These are phyloP conservation scores for Strix uralensis DNA, from an alignment of 2,113 vertebrate genomes.

Conservation along the genomic window DNA sequence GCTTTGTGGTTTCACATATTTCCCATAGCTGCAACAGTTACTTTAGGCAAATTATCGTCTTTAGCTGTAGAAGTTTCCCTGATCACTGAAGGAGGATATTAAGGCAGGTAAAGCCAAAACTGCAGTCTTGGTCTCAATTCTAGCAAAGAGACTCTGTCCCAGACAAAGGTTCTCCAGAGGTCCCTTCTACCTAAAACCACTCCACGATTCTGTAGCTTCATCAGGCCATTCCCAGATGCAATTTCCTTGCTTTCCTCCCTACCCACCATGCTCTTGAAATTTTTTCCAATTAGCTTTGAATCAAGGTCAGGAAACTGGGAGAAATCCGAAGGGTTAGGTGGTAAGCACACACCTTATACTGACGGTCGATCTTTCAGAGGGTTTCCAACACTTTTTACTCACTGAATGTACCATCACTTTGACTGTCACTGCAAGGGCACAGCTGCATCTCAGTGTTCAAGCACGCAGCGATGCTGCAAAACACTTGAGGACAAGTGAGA, in stretches of 20 bases:
- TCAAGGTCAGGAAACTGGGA: not conserved
- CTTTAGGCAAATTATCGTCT: not conserved
- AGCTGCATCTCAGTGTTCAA: not conserved
- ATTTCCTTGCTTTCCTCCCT: not conserved
- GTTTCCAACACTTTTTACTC: not conserved
- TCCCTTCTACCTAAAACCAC: not conserved
- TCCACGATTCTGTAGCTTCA: not conserved
- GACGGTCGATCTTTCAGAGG: not conserved
- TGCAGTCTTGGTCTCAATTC: not conserved
- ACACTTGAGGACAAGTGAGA: not conserved
- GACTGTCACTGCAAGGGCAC: slow-evolving; percentile 9
- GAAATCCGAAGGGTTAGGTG: not conserved
- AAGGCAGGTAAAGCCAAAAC: not conserved
- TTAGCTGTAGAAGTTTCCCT: not conserved
- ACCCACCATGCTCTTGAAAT: not conserved
- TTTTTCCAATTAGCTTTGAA: not conserved
- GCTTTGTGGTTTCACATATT: not conserved
- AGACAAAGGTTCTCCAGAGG: not conserved
- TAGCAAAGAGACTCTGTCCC: not conserved
- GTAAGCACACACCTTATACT: not conserved
- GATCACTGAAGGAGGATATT: not conserved
- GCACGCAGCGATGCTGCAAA: not conserved
- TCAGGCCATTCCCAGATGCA: not conserved
- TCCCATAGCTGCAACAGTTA: slow-evolving; percentile 1
- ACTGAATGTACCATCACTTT: not conserved